Evolutionary conservation across 2,797 vertebrate genomes (phyloP), one percentile per base, ranked within the genome.

Genomic region (Agapornis canus): DNA sequence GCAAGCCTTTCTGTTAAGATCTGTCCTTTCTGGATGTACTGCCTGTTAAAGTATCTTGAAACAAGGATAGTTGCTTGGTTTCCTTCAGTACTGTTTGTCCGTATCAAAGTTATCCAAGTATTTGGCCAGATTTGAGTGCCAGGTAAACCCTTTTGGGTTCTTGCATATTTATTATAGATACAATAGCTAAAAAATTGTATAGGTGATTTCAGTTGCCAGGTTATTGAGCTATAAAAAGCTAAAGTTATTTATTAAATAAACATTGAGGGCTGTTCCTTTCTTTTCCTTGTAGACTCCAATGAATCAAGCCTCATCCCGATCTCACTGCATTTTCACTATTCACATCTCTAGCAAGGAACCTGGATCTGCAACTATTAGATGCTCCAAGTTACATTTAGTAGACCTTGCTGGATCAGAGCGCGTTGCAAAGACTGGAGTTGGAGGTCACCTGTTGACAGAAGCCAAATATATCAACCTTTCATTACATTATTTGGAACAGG

Each of bases 391-490:
- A 75, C 99, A 99, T 92, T 97, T 99, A 82, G 99, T 99, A 77
- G 99, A 99, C 93, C 97, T 99, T 94, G 99, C 99, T 15, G 99
- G 99, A 20, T 99, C 99, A 6, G 99, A 99, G 77, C 97, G 99
- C 49, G 99, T 99, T 40, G 98, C 98, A 29, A 99, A 99, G 97
- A 98, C 98, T 7, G 99, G 99, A 69, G 97, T 99, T 17, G 98
- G 98, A 42, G 99, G 99, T 25, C 98, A 98, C 56, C 98, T 98
- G 54, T 97, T 99, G 48, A 99, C 99, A 10, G 99, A 99, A 86
- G 99, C 99, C 95, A 99, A 99, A 95, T 99, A 99, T 80, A 99
- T 99, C 96, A 99, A 99, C 97, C 95, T 99, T 35, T 99, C 99
- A 0, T 98, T 99, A 8, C 99, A 99, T 97, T 99, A 98, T 97